Percentiles rank a stretch among this genome's conserved stretches.
Conservation (phyloP, 1,140 invertebrate species). For the Heliconius hermathena region DNA sequence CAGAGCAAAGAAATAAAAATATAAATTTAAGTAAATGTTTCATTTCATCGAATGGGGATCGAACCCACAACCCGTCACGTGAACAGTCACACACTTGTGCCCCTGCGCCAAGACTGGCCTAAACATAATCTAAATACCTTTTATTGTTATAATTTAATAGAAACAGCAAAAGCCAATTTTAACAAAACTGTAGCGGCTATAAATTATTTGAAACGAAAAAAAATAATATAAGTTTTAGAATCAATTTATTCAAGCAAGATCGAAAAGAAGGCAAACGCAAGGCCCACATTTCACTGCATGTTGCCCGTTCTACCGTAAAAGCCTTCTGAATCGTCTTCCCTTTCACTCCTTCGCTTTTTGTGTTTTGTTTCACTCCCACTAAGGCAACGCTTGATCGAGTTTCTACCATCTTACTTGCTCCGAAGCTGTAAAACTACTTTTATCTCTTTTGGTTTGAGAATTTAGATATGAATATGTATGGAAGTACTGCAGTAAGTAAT, state of each 20-base stretch:
- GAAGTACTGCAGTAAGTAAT: conserved; percentile 69
- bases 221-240: conserved; percentile 76
- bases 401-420: conserved; percentile 79
- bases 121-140: background rate
- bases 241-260: conserved; percentile 80
- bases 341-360: conserved; percentile 49
- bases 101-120: no score
- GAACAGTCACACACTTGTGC: no score
- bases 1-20: no score
- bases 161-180: conserved; percentile 5
- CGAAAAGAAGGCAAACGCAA: conserved; percentile 69
- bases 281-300: conserved; percentile 76
- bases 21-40: no score
- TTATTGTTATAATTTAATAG: background rate
- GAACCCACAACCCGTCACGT: no score
- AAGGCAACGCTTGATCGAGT: conserved; percentile 72
- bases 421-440: conserved; percentile 78
- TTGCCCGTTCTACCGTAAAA: conserved; percentile 79
- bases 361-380: conserved; percentile 55
- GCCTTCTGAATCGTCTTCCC: conserved; percentile 68
- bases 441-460: conserved; percentile 71
- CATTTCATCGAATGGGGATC: no score
- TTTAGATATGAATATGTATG: conserved; percentile 78
- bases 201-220: conserved; percentile 41
- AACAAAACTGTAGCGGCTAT: background rate